Base-by-base conservation (phyloP, 2,888 invertebrate species). In the Xestia ashworthii region DNA sequence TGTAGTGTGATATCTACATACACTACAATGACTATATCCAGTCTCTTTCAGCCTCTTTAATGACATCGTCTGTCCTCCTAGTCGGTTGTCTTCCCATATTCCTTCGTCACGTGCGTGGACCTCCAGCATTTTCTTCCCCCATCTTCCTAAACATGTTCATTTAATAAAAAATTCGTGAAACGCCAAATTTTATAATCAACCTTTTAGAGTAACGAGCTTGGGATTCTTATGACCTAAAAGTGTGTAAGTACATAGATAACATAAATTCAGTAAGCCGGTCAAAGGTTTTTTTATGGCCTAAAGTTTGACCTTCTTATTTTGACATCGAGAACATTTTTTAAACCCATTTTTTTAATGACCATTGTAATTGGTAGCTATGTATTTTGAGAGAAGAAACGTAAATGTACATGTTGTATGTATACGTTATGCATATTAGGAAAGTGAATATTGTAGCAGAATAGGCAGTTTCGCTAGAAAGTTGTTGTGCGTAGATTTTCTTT, bases 381-480 rank as follows among this genome's bases (percentile, higher is more conserved):
- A 66, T 60, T 58, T 69, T 76, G n/a, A 48, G 38, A 55, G 38
- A n/a, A 53, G 14, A 76, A 66, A 70, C 6, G 46, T 32, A 60
- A 44, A 76, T 76, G 12, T 60, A 41, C 16, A 41, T 67, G 32
- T 44, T 65, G 14, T 80, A 62, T 62, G 62, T 41, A 41, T 78
- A 60, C 11, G 32, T 46, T 65, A 72, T 71, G 70, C 65, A 66
- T 78, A 65, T 74, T 48, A 74, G 67, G 78, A 81, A 84, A 84
- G 78, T 74, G 69, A 72, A 72, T 81, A 62, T 53, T 44, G 41
- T 71, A 41, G 41, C n/a, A 53, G 53, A 74, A 70, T 74, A 75
- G 25, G 68, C 72, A 62, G 84, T 78, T 75, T 84, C 58, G 62
- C 64, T 84, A 84, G 83, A 84, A 84, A 84, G 84, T 72, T 50